phyloP scores from a whole-genome alignment of 2,888 invertebrate genomes.

The Cerceris ruficornis region DNA sequence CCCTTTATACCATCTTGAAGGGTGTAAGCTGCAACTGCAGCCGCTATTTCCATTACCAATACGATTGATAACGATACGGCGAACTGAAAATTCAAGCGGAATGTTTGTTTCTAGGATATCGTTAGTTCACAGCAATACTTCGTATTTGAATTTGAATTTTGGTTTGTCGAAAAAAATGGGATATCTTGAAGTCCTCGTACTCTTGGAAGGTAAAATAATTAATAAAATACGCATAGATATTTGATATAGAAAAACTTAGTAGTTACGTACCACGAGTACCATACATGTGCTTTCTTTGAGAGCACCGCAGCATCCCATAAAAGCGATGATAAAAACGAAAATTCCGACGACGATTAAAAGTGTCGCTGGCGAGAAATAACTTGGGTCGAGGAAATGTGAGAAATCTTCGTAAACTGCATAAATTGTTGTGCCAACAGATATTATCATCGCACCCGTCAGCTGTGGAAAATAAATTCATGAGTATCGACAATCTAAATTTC shows the following conservation, averaged over 20 bases:
- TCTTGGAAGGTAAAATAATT: not conserved
- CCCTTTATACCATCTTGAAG: slow-evolving; percentile 81
- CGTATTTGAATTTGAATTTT: no score
- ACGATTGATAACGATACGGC: slow-evolving; percentile 83
- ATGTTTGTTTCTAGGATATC: not conserved
- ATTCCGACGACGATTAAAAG: slow-evolving; percentile 90
- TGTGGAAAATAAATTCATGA: slow-evolving; percentile 72
- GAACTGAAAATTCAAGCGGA: slow-evolving; percentile 80
- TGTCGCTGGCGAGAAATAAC: slow-evolving; percentile 89
- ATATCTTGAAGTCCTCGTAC: not conserved
- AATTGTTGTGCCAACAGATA: slow-evolving; percentile 86
- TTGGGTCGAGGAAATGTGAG: slow-evolving; percentile 84
- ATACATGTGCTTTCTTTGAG: slow-evolving; percentile 89
- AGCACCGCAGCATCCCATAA: slow-evolving; percentile 91
- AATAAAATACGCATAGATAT: no score
- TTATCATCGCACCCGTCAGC: slow-evolving; percentile 87
- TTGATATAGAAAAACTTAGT: no score
- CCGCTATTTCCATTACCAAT: slow-evolving; percentile 85
- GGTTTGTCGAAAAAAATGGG: not conserved
- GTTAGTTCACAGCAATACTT: no score
- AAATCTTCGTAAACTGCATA: slow-evolving; percentile 84
- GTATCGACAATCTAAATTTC: not conserved
- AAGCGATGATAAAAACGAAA: slow-evolving; percentile 89
- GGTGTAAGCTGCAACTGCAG: slow-evolving; percentile 84
- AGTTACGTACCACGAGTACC: slow-evolving; percentile 84